Base-by-base conservation (phyloP, 2,888 invertebrate genomes). In the Microplitis manilae region DNA sequence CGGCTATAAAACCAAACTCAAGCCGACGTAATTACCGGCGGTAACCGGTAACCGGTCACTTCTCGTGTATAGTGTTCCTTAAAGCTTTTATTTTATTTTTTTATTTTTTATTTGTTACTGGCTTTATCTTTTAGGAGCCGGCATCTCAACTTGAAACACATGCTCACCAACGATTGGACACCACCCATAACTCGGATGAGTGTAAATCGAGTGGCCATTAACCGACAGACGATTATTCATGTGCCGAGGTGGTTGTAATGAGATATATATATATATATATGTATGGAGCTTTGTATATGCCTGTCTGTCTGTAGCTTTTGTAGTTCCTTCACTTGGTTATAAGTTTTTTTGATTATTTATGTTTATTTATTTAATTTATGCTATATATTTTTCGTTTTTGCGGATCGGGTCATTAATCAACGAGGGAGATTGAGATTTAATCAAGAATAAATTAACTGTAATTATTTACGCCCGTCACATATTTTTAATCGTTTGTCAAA, bases 131-230 rank as follows among this genome's bases (percentile, higher is more conserved):
- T 50, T 50, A 50, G 13, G 50, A 50, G 50, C 50, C 50, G 13
- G 8, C 2, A 50, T 8, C 8, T 13, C 50, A 13, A 50, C 30
- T 13, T 50, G 50, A 9, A 41, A 4, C 41, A 41, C 41, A 41
- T 41, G 41, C 9, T 50, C 50, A 13, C 9, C 50, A 13, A 50
- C 30, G 50, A 50, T 50, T 50, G 50, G 50, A 50, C 50, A 50
- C 50, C 50, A 50, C 50, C 50, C 50, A 50, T 50, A 50, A 50
- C 50, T 50, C 30, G 30, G 30, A 2, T 13, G 50, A 50, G 50
- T 50, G 50, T 50, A 50, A 50, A 50, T 50, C 50, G 50, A 50
- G 50, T 50, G 50, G 50, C 50, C 50, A 50, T 50, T 50, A 50
- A 50, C 50, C 9, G 50, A 50, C 50, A 50, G 50, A 5, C 50